A percentile compares a stretch with the other conserved stretches of the same genome.
These are phyloP conservation scores for Myocastor coypus DNA, from an alignment of 2,113 vertebrate species.

Conservation along the genomic window DNA sequence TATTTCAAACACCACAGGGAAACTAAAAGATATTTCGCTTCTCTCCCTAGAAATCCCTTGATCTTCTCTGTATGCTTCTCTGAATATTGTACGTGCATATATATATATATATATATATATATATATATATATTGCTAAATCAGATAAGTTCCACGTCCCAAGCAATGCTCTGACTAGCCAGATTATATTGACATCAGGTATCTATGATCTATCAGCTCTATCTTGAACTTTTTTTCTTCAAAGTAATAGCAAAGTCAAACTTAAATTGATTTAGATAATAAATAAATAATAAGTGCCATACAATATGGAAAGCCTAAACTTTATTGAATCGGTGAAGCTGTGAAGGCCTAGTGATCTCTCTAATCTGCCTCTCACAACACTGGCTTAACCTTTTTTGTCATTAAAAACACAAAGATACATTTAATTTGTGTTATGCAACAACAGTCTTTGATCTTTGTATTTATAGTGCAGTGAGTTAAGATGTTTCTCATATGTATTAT, in stretches of 20 bases:
- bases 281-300: neutral
- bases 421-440: neutral
- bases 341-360: neutral
- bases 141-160: neutral
- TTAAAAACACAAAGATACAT: neutral
- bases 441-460: neutral
- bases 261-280: neutral
- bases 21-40: neutral
- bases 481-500: neutral
- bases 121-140: neutral
- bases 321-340: neutral
- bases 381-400: neutral
- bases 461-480: neutral
- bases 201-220: neutral
- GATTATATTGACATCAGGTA: neutral
- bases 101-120: neutral
- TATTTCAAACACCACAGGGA: neutral
- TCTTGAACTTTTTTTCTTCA: neutral
- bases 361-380: neutral
- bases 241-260: neutral
- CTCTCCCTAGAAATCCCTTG: neutral
- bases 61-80: neutral
- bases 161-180: neutral
- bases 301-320: neutral
- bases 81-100: too few relatives aligned